Conservation (phyloP, 2,113 vertebrate species). For the Cynopterus brachyotis region DNA sequence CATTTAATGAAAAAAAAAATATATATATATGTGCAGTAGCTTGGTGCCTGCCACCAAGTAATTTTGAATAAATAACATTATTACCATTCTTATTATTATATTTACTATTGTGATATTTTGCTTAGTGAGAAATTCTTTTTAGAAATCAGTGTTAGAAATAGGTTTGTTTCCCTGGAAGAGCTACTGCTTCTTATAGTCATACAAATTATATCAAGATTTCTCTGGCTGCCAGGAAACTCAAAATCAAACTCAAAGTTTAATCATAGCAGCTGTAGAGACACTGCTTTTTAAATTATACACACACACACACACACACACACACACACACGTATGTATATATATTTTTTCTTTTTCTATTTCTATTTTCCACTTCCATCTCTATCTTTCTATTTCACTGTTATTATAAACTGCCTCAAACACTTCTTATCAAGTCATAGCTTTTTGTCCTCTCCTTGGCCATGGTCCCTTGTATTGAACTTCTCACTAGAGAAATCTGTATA, state of each 20-base stretch:
- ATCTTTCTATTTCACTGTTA: not conserved
- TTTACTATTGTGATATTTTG: not conserved
- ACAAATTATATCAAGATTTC: not conserved
- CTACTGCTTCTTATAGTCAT: not conserved
- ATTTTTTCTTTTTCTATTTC: not conserved
- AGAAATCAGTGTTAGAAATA: not conserved
- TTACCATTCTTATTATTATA: not conserved
- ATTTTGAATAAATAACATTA: not conserved
- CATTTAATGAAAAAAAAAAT: not conserved
- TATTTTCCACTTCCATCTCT: not conserved
- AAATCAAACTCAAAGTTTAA: not conserved
- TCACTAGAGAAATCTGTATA: not conserved
- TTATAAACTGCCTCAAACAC: not conserved
- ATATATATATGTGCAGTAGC: not conserved
- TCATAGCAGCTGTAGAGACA: not conserved
- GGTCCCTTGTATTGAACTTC: not conserved
- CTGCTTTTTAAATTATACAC: too few relatives aligned
- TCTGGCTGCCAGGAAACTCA: not conserved
- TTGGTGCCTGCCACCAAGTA: not conserved
- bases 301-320: too few relatives aligned
- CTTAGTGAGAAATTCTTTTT: not conserved
- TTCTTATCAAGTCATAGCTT: not conserved
- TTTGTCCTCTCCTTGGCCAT: not conserved
- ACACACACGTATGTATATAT: too few relatives aligned
- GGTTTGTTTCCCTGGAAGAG: not conserved